Evolutionary conservation across 37 sponge, comb jelly and placozoan species (phyloP), one percentile per base, ranked within the genome.

Genomic region (Mnemiopsis leidyi): DNA sequence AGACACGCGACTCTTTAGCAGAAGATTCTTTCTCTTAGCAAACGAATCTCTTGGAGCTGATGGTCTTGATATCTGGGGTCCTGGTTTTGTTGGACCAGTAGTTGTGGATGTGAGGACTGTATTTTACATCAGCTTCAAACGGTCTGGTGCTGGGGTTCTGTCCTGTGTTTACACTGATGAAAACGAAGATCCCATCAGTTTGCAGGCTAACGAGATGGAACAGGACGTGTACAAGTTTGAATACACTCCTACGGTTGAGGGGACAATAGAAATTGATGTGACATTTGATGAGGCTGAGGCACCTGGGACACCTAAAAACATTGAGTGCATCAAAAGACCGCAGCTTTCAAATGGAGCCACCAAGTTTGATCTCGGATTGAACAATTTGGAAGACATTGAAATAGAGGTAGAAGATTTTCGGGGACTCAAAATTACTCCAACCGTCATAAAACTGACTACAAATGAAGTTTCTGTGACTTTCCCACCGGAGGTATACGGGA

Each of bases 111-210:
- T 71, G 30, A n/a, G 3, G 3, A 71, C 75, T n/a, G 5, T 13
- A 24, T 71, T 71, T 18, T 29, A 29, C 3, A 71, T 71, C 75
- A 71, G 75, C 20, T 71, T 71, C 75, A 71, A 71, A 28, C 75
- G 75, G 23, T 71, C 75, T 24, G 75, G 75, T 71, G 75, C 75
- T n/a, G 75, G 75, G 3, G 75, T 71, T n/a, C 30, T 71, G 21
- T 71, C 75, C 2, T 71, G 75, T 71, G 75, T 71, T n/a, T 71
- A 71, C 75, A 71, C 75, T 28, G 30, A 71, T 71, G 75, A 13
- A 2, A 71, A 29, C 75, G 75, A 71, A 5, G 75, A 71, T n/a
- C 75, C 75, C 30, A 71, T 71, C 3, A 71, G 75, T 71, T 71
- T 71, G 75, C 21, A n/a, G 5, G 75, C 75, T 5, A 71, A 71